A percentile compares a stretch with the other conserved stretches of the same genome.
These are phyloP conservation scores for Entomobrya multifasciata DNA, from an alignment of 2,888 invertebrate genomes.

Conservation along the genomic window DNA sequence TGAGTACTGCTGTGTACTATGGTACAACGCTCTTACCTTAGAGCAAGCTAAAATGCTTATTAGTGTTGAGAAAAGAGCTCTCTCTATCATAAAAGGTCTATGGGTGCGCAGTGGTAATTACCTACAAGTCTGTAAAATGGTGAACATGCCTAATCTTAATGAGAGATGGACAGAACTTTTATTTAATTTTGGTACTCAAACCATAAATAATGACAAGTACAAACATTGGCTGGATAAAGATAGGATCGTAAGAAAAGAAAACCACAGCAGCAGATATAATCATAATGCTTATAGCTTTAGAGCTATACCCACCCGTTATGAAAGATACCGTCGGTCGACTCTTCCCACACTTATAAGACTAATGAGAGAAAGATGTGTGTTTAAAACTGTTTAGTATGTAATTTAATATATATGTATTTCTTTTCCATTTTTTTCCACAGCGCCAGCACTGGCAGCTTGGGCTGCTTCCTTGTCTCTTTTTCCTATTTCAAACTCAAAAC, in stretches of 20 bases:
- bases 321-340: background rate
- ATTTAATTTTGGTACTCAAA: background rate
- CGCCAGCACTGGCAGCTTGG: background rate
- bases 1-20: constrained; percentile 31
- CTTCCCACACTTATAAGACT: background rate
- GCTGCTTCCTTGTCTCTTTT: background rate
- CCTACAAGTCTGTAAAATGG: background rate
- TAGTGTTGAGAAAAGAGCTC: constrained; percentile 30
- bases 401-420: background rate
- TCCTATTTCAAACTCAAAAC: too few species aligned
- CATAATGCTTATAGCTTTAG: background rate
- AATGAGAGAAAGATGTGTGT: background rate
- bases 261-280: background rate
- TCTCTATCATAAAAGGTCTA: background rate
- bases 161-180: background rate
- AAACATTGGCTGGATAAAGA: constrained; percentile 5
- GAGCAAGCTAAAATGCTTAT: background rate
- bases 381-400: background rate
- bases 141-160: background rate
- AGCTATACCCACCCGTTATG: background rate
- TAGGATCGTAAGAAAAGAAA: background rate
- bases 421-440: background rate
- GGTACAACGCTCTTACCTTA: background rate
- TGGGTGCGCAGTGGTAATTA: constrained; percentile 16
- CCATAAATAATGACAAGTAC: background rate